Conservation (phyloP, 2,888 invertebrate species). For the Cheilosia grossa region DNA sequence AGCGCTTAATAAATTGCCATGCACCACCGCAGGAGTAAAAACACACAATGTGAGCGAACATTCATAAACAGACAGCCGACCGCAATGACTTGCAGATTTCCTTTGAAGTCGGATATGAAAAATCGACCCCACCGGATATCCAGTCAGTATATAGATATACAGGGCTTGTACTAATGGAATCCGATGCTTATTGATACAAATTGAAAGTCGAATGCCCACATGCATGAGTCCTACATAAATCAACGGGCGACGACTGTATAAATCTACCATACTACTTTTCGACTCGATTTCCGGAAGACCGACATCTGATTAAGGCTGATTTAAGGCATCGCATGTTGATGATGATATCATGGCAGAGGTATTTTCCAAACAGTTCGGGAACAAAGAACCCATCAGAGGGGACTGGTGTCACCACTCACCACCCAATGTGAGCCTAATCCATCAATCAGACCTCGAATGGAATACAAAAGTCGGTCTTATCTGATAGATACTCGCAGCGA, state of each 20-base stretch:
- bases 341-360: conserved; percentile 53
- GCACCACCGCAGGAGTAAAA: conserved; percentile 6
- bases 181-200: conserved; percentile 38
- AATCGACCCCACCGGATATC: conserved; percentile 37
- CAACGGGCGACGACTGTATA: conserved; percentile 29
- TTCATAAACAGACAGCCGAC: conserved; percentile 18
- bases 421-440: conserved; percentile 50
- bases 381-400: conserved; percentile 40
- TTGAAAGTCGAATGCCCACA: conserved; percentile 39
- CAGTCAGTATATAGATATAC: neutral
- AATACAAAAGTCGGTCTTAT: conserved; percentile 65
- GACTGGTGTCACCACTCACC: conserved; percentile 51
- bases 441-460: conserved; percentile 64
- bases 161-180: conserved; percentile 38
- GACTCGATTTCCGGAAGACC: conserved; percentile 25
- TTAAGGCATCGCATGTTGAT: conserved; percentile 47
- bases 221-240: conserved; percentile 22
- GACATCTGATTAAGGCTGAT: conserved; percentile 37
- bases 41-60: conserved; percentile 1
- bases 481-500: conserved; percentile 47
- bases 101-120: conserved; percentile 3
- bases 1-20: conserved; percentile 6
- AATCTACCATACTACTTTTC: neutral
- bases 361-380: conserved; percentile 7
- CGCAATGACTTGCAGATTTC: conserved; percentile 39